These are phyloP conservation scores for Phocides pigmalion DNA, from an alignment of 1,140 invertebrate genomes.

Conservation along the genomic window DNA sequence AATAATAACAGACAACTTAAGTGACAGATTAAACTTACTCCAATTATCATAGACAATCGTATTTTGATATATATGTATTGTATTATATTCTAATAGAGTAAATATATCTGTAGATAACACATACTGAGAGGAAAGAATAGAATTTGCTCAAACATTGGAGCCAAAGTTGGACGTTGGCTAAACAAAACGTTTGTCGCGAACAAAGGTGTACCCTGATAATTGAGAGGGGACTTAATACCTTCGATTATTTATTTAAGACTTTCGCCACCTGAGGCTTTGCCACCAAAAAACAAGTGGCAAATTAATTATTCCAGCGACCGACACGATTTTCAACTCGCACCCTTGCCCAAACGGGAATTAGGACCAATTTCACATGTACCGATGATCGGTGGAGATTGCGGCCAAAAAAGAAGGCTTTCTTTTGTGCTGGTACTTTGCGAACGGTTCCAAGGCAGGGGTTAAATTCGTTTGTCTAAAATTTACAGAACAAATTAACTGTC, in stretches of 20 bases:
- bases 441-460: constrained; percentile 27
- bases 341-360: constrained; percentile 28
- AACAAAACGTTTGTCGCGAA: constrained; percentile 53
- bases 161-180: constrained; percentile 29
- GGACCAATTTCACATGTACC: constrained; percentile 30
- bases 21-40: too few relatives aligned
- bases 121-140: too few relatives aligned
- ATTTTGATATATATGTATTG: too few relatives aligned
- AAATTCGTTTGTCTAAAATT: constrained; percentile 34
- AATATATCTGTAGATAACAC: too few relatives aligned
- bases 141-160: constrained; percentile 36
- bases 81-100: too few relatives aligned
- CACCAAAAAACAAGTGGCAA: constrained; percentile 62
- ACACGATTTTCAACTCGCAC: background rate
- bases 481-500: constrained; percentile 33
- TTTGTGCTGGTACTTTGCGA: constrained; percentile 29
- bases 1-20: too few relatives aligned
- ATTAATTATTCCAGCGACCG: constrained; percentile 51
- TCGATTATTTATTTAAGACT: constrained; percentile 74
- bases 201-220: constrained; percentile 57
- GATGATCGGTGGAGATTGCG: constrained; percentile 31
- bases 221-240: constrained; percentile 63
- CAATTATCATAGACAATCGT: too few relatives aligned
- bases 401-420: constrained; percentile 40
- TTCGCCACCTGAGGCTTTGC: constrained; percentile 66